phyloP scores from a whole-genome alignment of 30 jellyfish, hydroid and myxozoan genomes.

The Catostylus mosaicus region DNA sequence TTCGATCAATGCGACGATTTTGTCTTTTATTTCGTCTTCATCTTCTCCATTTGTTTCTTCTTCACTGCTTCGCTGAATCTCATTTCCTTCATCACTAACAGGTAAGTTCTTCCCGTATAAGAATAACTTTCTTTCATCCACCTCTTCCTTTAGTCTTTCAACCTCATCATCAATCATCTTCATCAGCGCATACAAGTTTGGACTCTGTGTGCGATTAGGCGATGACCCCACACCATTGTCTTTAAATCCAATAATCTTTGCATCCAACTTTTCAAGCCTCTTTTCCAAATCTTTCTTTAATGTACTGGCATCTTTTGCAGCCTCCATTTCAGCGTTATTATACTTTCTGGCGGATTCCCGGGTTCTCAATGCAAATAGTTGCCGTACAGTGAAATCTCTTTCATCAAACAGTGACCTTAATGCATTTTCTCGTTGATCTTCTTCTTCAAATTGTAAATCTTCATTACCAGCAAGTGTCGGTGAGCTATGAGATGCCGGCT shows the following conservation, averaged over 20 bases:
- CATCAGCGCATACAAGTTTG: conserved; percentile 34
- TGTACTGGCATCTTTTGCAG: conserved; percentile 17
- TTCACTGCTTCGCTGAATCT: neutral
- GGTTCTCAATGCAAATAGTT: conserved; percentile 24
- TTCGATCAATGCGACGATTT: conserved; percentile 11
- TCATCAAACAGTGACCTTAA: conserved; percentile 15
- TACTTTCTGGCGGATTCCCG: conserved; percentile 13
- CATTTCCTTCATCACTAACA: neutral
- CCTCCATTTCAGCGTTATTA: neutral
- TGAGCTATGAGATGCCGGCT: conserved; percentile 14
- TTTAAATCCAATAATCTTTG: neutral
- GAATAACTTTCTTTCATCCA: conserved; percentile 24
- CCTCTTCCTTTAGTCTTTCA: conserved; percentile 38
- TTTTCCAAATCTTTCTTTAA: conserved; percentile 11
- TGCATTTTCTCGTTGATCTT: neutral
- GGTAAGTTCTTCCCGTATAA: conserved; percentile 2
- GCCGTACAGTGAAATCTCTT: conserved; percentile 23
- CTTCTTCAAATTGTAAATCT: neutral
- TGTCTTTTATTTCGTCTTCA: neutral
- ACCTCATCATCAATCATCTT: conserved; percentile 35
- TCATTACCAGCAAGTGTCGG: conserved; percentile 1
- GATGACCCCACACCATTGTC: neutral
- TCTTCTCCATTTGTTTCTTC: neutral
- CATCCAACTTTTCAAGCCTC: conserved; percentile 10
- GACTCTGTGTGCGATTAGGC: conserved; percentile 30